Base-by-base conservation (phyloP, 92 coral and sea anemone genomes). In the Pocillopora grandis region DNA sequence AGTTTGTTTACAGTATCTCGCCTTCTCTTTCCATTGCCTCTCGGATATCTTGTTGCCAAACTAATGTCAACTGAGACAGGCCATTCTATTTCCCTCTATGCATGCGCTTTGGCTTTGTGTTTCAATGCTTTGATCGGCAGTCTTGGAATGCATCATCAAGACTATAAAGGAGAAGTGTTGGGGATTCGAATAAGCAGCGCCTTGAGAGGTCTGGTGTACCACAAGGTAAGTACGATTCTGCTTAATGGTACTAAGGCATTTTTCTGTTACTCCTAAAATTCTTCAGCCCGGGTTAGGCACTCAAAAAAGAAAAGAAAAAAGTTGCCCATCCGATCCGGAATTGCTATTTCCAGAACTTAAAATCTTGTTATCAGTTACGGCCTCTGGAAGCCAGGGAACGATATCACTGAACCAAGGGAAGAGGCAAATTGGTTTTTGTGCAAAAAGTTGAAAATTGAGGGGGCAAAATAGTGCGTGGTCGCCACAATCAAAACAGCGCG, bases 171-270 rank as follows among this genome's bases (percentile, higher is more conserved):
- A 10, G 72, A 67, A 18, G 9, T 67, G 72, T 33, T 13, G 72
- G 72, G 72, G 21, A 33, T 67, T 7, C 14, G 21, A 67, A 18
- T 67, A 17, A 31, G 74, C 13, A 69, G 74, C 37, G 74, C 74
- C 74, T 18, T 69, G 10, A 27, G 36, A 69, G 74, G 74, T 23
- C 52, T 69, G 36, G 16, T 69, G 31, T 69, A 69, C 74, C 74
- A 2, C 16, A 69, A 69, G 74, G 74, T 69, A 69, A 69, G 74
- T 17, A 31, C 52, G 10, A 2, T 12, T 31, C 3, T 4, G 63
- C 8, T 5, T 27, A 27, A 27, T 0, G 31, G 31, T 27, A 27
- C 31, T 27, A 27, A 27, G 31, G 31, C 31, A 27, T 27, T 27
- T 27, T 27, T 27, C 31, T 27, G 1, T 27, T 27, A 17, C 3